phyloP scores from a whole-genome alignment of 2,888 invertebrate species.

The Tridacna gigas region DNA sequence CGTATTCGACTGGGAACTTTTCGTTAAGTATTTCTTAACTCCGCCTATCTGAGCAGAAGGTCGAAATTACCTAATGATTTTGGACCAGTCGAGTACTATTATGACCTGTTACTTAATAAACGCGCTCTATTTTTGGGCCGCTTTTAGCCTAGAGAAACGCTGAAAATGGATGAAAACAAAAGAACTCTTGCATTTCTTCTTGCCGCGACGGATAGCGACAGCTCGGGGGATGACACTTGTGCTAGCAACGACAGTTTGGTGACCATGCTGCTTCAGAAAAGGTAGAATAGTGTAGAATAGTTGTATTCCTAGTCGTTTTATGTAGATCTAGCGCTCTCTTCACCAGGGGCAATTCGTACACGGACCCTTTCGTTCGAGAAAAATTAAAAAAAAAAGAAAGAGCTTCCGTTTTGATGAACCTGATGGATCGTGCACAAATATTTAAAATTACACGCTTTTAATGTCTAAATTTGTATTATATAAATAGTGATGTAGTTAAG shows the following conservation, averaged over 20 bases:
- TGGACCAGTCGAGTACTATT: slow-evolving; percentile 14
- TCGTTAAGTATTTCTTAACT: slow-evolving; percentile 21
- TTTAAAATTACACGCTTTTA: too few relatives aligned
- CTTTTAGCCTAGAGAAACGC: neutral
- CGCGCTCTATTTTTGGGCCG: neutral
- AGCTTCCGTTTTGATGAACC: too few relatives aligned
- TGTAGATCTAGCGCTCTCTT: too few relatives aligned
- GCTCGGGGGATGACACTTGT: slow-evolving; percentile 2
- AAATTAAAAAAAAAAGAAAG: too few relatives aligned
- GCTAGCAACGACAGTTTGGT: neutral
- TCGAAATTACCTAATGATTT: slow-evolving; percentile 6
- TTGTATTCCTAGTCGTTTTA: neutral
- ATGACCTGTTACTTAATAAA: neutral
- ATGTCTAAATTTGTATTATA: too few relatives aligned
- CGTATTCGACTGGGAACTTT: neutral
- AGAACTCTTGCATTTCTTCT: neutral
- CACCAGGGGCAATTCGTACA: too few relatives aligned
- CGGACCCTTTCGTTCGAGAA: too few relatives aligned
- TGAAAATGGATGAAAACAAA: neutral
- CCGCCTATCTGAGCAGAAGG: slow-evolving; percentile 27
- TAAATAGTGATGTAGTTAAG: too few relatives aligned
- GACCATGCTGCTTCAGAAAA: neutral
- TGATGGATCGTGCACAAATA: too few relatives aligned
- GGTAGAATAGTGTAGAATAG: neutral
- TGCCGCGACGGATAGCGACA: slow-evolving; percentile 2